Conservation (phyloP, 1,140 invertebrate species). For the Eueides isabella region DNA sequence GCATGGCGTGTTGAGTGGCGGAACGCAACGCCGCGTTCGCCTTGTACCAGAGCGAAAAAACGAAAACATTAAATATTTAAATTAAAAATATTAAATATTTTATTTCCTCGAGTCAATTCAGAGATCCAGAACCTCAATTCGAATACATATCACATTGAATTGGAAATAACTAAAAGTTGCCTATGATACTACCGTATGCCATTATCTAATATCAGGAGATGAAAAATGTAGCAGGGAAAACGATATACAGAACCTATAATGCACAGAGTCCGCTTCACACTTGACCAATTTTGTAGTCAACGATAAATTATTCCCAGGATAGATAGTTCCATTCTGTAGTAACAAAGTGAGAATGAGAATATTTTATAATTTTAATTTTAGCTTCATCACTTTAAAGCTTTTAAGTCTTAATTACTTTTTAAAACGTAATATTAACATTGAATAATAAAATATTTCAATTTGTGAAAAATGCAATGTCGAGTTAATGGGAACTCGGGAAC, state of each 20-base stretch:
- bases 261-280: not conserved
- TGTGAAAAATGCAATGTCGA: not conserved
- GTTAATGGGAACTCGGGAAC: not conserved
- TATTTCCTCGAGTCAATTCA: too few species aligned
- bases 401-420: not conserved
- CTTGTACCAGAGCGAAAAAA: too few species aligned
- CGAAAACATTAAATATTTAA: too few species aligned
- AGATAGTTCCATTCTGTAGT: not conserved
- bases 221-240: too few species aligned
- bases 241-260: not conserved
- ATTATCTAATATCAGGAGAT: too few species aligned
- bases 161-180: too few species aligned
- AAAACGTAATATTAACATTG: not conserved
- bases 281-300: not conserved
- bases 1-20: too few species aligned
- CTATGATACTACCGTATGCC: too few species aligned
- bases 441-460: not conserved
- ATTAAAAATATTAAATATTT: too few species aligned
- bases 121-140: too few species aligned
- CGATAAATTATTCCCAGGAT: not conserved
- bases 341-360: not conserved
- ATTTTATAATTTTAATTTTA: not conserved
- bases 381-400: not conserved
- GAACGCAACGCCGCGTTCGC: too few species aligned
- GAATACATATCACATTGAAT: too few species aligned